Percentiles rank a stretch among this genome's conserved stretches.
Evolutionary conservation across 2,888 invertebrate genomes (phyloP).

Genomic region (Caenorhabditis drosophilae): DNA sequence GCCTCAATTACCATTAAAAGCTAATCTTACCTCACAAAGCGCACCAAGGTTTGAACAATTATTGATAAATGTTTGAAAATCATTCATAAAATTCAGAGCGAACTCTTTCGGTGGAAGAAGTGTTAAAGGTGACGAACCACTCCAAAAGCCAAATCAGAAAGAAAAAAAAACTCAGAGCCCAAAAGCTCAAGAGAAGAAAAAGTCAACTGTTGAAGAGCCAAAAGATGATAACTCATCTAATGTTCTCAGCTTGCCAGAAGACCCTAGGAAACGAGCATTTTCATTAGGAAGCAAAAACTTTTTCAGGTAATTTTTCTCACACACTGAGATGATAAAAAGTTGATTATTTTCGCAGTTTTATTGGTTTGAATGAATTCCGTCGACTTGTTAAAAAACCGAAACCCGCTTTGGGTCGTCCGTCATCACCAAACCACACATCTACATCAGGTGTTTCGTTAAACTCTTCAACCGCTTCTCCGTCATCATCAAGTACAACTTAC

Average conservation of each 20-base stretch:
- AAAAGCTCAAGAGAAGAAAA: not conserved
- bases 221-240: constrained; percentile 1
- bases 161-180: not conserved
- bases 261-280: constrained; percentile 56
- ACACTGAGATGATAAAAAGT: not conserved
- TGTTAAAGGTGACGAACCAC: constrained; percentile 2
- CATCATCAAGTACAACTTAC: constrained; percentile 17
- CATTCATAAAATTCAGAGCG: no score
- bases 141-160: constrained; percentile 3
- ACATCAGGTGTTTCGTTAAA: constrained; percentile 35
- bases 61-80: no score
- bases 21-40: not conserved
- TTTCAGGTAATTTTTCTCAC: constrained; percentile 38
- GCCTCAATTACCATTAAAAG: not conserved
- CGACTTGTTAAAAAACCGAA: constrained; percentile 26
- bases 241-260: constrained; percentile 39
- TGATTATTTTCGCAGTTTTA: constrained; percentile 16
- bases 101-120: constrained; percentile 41
- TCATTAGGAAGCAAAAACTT: constrained; percentile 57
- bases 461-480: constrained; percentile 30
- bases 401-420: constrained; percentile 8
- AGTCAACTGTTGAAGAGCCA: not conserved
- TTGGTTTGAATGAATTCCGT: constrained; percentile 31
- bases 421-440: constrained; percentile 26
- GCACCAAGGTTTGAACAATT: no score